Evolutionary conservation across 30 jellyfish, hydroid and myxozoan genomes (phyloP).

Genomic region (Turritopsis rubra): DNA sequence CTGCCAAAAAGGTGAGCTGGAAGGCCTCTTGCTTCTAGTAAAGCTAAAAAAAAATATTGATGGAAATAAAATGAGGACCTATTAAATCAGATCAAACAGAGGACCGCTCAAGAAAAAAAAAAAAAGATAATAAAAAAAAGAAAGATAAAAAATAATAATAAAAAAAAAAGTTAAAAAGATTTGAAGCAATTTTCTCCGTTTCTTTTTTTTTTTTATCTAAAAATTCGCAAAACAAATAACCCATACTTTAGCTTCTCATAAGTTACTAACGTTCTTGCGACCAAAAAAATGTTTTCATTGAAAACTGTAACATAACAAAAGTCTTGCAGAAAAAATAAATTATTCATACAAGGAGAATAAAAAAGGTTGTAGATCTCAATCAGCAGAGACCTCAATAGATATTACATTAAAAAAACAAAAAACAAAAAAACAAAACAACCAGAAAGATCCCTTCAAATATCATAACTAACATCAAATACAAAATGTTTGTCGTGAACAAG

Average conservation of each 20-base stretch:
- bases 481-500: no score
- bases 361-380: background rate
- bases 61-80: no score
- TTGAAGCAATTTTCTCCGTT: background rate
- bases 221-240: no score
- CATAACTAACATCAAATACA: no score
- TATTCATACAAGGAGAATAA: background rate
- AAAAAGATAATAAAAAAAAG: background rate
- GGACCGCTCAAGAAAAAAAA: background rate
- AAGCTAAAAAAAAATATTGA: constrained; percentile 39
- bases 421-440: no score
- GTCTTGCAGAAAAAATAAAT: background rate
- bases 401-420: background rate
- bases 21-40: constrained; percentile 97
- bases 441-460: background rate
- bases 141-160: background rate
- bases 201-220: no score
- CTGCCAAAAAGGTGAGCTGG: constrained; percentile 97
- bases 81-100: background rate
- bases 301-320: background rate
- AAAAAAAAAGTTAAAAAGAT: background rate
- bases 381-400: background rate
- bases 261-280: background rate
- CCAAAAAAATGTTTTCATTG: background rate
- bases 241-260: background rate